These are phyloP conservation scores for Microcebus ravelobensis DNA, from an alignment of 2,113 vertebrate species.

Conservation along the genomic window DNA sequence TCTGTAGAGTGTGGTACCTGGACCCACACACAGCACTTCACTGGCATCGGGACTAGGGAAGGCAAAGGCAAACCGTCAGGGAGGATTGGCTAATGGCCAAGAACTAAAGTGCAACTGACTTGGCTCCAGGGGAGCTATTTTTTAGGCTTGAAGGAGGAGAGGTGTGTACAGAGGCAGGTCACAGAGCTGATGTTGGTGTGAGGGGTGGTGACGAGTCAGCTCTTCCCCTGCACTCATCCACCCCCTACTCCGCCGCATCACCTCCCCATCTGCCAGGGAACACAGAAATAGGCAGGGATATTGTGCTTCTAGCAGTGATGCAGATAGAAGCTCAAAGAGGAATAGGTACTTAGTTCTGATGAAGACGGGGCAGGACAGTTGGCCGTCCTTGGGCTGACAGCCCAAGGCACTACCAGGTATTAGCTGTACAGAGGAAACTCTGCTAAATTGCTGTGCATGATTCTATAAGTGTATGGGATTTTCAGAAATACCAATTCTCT, in stretches of 20 bases:
- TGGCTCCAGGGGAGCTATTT: no score
- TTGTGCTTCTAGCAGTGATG: no score
- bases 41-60: background rate
- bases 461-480: background rate
- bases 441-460: rapidly evolving
- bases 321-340: background rate
- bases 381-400: background rate
- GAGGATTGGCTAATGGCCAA: background rate
- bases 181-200: background rate
- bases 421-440: background rate
- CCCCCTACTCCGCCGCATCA: background rate
- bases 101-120: rapidly evolving
- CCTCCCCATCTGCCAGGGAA: background rate
- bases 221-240: background rate
- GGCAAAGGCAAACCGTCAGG: background rate
- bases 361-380: background rate
- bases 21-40: background rate
- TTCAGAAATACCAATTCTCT: background rate
- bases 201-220: background rate
- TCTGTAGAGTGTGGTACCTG: background rate
- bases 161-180: rapidly evolving
- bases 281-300: background rate
- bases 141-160: background rate
- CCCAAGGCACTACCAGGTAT: background rate
- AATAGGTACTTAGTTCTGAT: background rate